Percentiles rank a stretch among this genome's conserved stretches.
Evolutionary conservation across 64 coral and sea anemone genomes (phyloP).

Genomic region (Cladopsammia gracilis): DNA sequence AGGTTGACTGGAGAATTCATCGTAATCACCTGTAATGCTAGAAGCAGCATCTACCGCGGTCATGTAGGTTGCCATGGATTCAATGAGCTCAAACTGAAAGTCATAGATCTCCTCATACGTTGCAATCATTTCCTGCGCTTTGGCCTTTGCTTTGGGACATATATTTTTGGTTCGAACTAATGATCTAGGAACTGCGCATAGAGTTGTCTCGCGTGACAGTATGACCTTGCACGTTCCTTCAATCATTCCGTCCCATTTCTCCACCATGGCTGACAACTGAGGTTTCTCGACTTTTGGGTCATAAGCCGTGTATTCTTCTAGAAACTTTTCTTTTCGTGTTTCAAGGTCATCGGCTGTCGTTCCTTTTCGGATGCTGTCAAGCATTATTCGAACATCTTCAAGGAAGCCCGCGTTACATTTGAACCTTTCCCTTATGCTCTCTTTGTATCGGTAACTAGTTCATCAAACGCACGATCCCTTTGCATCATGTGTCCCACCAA

Average conservation of each 20-base stretch:
- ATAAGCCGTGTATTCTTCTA: slow-evolving; percentile 1
- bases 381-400: neutral
- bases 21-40: slow-evolving; percentile 22
- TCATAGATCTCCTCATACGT: slow-evolving; percentile 21
- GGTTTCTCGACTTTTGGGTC: neutral
- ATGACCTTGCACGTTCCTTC: neutral
- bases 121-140: neutral
- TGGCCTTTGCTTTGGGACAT: neutral
- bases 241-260: neutral
- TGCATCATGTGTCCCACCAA: too few species aligned
- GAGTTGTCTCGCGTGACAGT: neutral
- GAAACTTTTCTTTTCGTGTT: neutral
- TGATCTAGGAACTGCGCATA: too few species aligned
- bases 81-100: slow-evolving; percentile 25
- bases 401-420: neutral
- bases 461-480: neutral
- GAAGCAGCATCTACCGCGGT: slow-evolving; percentile 7
- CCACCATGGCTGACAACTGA: neutral
- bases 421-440: neutral
- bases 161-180: neutral
- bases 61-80: neutral
- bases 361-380: neutral
- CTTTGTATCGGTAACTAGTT: neutral
- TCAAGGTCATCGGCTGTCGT: neutral
- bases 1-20: neutral